Conservation (phyloP, 2,888 invertebrate species). For the Leptopilina drosophilae region DNA sequence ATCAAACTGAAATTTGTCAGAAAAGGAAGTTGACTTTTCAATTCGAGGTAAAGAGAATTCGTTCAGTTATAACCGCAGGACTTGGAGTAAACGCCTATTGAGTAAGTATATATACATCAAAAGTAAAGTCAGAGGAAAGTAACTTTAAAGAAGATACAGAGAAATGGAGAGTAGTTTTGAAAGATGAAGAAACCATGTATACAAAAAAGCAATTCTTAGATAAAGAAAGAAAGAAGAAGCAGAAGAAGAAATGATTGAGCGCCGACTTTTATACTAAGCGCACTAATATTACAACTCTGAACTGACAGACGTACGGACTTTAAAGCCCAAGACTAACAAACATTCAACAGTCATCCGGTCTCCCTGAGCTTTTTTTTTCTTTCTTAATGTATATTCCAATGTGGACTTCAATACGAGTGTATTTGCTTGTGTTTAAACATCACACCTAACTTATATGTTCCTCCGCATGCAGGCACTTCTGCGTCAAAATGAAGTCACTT, state of each 20-base stretch:
- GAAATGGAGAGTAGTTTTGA: slow-evolving; percentile 3
- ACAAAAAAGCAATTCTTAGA: slow-evolving; percentile 19
- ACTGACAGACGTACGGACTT: slow-evolving; percentile 77
- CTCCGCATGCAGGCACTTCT: slow-evolving; percentile 30
- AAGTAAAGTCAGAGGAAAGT: slow-evolving; percentile 39
- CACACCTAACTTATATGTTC: slow-evolving; percentile 28
- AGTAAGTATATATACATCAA: slow-evolving; percentile 26
- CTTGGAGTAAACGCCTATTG: slow-evolving; percentile 26
- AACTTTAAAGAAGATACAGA: slow-evolving; percentile 37
- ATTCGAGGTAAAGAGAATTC: slow-evolving; percentile 36
- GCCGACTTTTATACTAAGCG: slow-evolving; percentile 68
- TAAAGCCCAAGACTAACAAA: slow-evolving; percentile 77
- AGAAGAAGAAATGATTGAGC: slow-evolving; percentile 58
- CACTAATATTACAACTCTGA: slow-evolving; percentile 77
- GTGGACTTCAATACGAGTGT: slow-evolving; percentile 60
- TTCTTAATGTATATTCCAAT: slow-evolving; percentile 66
- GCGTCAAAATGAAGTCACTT: slow-evolving; percentile 31
- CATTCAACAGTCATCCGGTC: slow-evolving; percentile 77
- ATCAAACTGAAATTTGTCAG: slow-evolving; percentile 20
- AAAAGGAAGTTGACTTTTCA: slow-evolving; percentile 39
- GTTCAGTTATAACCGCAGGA: slow-evolving; percentile 6
- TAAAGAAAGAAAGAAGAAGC: slow-evolving; percentile 21
- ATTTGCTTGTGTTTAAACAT: slow-evolving; percentile 32
- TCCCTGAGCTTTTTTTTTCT: slow-evolving; percentile 71
- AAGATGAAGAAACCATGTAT: slow-evolving; percentile 4